Evolutionary conservation across 2,888 invertebrate species (phyloP).

Genomic region (Drosophila kanekoi): DNA sequence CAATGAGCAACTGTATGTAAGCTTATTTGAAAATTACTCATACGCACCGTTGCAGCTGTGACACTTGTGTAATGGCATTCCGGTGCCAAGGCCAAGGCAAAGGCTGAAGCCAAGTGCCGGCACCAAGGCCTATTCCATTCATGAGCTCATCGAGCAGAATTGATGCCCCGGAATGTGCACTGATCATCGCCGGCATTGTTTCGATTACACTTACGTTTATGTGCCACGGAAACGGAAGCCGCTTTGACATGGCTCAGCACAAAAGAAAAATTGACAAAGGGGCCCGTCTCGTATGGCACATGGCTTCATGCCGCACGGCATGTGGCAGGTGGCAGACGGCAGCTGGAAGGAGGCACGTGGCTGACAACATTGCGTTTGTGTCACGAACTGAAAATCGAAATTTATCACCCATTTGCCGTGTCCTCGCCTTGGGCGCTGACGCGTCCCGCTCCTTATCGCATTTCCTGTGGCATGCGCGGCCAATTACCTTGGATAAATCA

Average conservation of each 20-base stretch:
- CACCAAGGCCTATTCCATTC: background rate
- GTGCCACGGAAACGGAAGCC: conserved; percentile 38
- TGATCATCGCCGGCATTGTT: conserved; percentile 37
- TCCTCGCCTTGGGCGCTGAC: conserved; percentile 15
- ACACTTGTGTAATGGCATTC: conserved; percentile 23
- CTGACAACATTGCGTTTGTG: conserved; percentile 26
- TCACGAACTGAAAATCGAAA: conserved; percentile 44
- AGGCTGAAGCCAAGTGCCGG: background rate
- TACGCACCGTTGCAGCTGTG: conserved; percentile 52
- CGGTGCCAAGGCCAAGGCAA: background rate
- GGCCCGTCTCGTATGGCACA: conserved; percentile 6
- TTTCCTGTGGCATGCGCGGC: conserved; percentile 22
- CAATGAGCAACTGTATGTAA: background rate
- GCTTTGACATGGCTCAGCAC: conserved; percentile 23
- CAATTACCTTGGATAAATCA: conserved; percentile 48
- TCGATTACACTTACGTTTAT: conserved; percentile 15
- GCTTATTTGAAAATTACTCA: conserved; percentile 47
- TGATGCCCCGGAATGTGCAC: conserved; percentile 35
- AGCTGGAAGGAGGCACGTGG: background rate
- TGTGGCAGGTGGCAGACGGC: background rate
- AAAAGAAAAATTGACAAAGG: conserved; percentile 35
- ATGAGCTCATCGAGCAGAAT: conserved; percentile 13
- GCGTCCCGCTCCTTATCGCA: background rate
- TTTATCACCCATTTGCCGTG: conserved; percentile 44
- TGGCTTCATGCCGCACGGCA: background rate